A percentile compares a stretch with the other conserved stretches of the same genome.
phyloP scores from a whole-genome alignment of 2,797 vertebrate species.

The Monodelphis domestica region DNA sequence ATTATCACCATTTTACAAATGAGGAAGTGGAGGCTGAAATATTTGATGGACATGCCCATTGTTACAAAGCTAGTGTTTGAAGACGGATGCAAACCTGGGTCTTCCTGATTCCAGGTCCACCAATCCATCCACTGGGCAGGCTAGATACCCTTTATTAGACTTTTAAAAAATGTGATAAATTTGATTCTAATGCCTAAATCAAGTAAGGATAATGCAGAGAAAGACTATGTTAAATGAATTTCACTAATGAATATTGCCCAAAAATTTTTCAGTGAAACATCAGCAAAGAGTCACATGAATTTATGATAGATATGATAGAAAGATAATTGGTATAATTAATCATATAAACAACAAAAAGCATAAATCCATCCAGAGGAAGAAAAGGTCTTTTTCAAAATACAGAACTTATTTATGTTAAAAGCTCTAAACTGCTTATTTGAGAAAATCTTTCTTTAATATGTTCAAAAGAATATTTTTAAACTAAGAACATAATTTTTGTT shows the following conservation, averaged over 20 bases:
- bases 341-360: not conserved
- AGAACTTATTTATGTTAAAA: not conserved
- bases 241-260: not conserved
- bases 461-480: not conserved
- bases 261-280: not conserved
- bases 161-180: not conserved
- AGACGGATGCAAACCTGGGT: not conserved
- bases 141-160: not conserved
- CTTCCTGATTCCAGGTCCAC: not conserved
- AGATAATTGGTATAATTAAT: not conserved
- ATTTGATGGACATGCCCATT: not conserved
- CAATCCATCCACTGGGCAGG: not conserved
- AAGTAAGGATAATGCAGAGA: not conserved
- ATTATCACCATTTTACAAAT: not conserved
- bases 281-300: not conserved
- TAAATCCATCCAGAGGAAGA: not conserved
- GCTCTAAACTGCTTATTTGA: not conserved
- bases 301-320: not conserved
- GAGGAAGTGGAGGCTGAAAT: not conserved
- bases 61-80: not conserved
- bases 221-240: not conserved
- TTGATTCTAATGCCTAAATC: not conserved
- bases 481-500: not conserved
- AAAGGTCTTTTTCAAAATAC: not conserved
- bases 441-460: not conserved